Evolutionary conservation across 2,113 vertebrate species (phyloP).

Genomic region (Xiphophorus maculatus): DNA sequence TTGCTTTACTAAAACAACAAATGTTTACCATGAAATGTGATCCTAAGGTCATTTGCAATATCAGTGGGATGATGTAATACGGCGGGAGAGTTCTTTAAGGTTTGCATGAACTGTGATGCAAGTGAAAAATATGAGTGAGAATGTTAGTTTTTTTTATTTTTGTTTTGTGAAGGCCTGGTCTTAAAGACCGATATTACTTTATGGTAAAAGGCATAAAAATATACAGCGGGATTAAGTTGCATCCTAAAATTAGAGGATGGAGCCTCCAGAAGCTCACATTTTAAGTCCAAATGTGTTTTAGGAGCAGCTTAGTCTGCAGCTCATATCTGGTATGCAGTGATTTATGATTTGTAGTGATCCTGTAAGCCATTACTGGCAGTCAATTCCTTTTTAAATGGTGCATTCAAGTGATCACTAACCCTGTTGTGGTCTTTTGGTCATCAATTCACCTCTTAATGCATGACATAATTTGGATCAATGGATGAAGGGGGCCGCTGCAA

Average conservation of each 20-base stretch:
- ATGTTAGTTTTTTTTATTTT: not conserved
- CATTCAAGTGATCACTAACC: constrained; percentile 13
- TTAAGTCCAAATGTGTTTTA: not conserved
- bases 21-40: constrained; percentile 50
- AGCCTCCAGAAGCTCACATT: constrained; percentile 7
- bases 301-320: constrained; percentile 6
- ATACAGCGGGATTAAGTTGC: constrained; percentile 6
- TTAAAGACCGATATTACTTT: not conserved
- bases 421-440: not conserved
- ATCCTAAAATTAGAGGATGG: not conserved
- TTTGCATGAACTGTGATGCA: not conserved
- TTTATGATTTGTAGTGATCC: not conserved
- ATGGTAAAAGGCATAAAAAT: not conserved
- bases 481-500: not conserved
- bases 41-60: constrained; percentile 20
- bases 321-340: not conserved
- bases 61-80: constrained; percentile 7
- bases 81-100: not conserved
- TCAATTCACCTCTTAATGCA: constrained; percentile 1
- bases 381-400: constrained; percentile 2
- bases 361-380: constrained; percentile 2
- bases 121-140: not conserved
- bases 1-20: constrained; percentile 21
- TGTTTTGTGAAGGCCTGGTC: not conserved
- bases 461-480: constrained; percentile 8